Percentiles rank a stretch among this genome's conserved stretches.
phyloP scores from a whole-genome alignment of 92 coral and sea anemone species.

The Heteractis magnifica region DNA sequence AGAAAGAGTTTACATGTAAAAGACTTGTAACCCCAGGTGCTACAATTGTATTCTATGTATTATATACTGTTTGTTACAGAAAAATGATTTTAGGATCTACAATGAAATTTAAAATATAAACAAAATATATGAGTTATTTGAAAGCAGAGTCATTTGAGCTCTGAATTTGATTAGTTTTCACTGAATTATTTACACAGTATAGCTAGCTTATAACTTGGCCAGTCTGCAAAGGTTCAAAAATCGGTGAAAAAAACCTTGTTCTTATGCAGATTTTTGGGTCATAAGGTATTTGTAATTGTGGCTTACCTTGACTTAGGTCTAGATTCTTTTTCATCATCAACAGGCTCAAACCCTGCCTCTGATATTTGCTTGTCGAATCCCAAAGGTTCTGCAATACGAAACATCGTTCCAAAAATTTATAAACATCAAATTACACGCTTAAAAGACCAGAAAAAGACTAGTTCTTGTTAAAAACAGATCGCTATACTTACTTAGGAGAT shows the following conservation, averaged over 20 bases:
- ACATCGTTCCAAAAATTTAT: slow-evolving; percentile 10
- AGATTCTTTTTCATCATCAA: slow-evolving; percentile 46
- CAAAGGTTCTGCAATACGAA: slow-evolving; percentile 69
- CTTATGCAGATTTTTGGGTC: not conserved
- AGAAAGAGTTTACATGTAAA: too few relatives aligned
- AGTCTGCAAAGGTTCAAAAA: not conserved
- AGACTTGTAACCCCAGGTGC: too few relatives aligned
- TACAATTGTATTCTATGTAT: too few relatives aligned
- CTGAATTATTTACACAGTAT: not conserved
- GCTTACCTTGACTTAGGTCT: slow-evolving; percentile 57
- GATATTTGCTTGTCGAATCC: slow-evolving; percentile 71
- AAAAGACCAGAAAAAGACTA: not conserved
- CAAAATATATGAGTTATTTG: too few relatives aligned
- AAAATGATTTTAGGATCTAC: not conserved
- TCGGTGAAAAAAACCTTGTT: not conserved
- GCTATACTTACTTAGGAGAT: slow-evolving; percentile 74
- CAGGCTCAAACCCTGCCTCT: slow-evolving; percentile 67
- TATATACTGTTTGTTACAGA: not conserved
- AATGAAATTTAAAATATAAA: too few relatives aligned
- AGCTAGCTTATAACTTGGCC: not conserved
- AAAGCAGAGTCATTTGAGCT: not conserved
- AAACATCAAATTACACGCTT: not conserved
- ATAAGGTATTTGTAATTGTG: not conserved
- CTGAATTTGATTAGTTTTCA: not conserved
- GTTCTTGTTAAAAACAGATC: not conserved